Percentiles rank a stretch among this genome's conserved stretches.
Conservation (phyloP, 2,888 invertebrate species). For the Drosophila mayaguana region DNA sequence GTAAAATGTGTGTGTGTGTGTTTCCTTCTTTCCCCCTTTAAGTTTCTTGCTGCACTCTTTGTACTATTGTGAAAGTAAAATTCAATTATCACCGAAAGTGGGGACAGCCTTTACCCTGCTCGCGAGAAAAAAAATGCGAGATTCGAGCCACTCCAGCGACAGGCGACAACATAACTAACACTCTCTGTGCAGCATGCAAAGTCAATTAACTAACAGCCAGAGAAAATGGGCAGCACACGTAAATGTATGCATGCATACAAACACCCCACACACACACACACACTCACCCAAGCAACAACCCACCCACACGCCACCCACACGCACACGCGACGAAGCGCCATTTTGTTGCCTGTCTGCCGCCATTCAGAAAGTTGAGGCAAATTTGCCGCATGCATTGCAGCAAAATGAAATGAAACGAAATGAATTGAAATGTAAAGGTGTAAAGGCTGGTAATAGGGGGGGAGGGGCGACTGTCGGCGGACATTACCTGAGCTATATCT, state of each 20-base stretch:
- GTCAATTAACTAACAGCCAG: constrained; percentile 66
- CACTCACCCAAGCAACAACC: background rate
- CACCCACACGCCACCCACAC: background rate
- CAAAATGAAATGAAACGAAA: constrained; percentile 38
- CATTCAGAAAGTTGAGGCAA: constrained; percentile 57
- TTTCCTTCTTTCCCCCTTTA: background rate
- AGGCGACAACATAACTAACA: constrained; percentile 50
- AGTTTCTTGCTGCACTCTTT: background rate
- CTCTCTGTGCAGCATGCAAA: constrained; percentile 56
- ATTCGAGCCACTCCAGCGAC: constrained; percentile 18
- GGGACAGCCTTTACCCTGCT: constrained; percentile 29
- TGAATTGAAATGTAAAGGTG: constrained; percentile 20
- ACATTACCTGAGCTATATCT: background rate
- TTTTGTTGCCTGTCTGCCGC: constrained; percentile 45
- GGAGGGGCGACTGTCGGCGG: background rate
- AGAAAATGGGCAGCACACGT: constrained; percentile 50
- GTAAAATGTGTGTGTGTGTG: background rate
- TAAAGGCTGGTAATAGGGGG: background rate
- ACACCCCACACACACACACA: background rate
- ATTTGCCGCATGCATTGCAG: constrained; percentile 55
- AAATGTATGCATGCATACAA: constrained; percentile 3
- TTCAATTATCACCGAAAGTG: constrained; percentile 40
- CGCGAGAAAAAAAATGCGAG: background rate
- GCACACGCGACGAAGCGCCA: constrained; percentile 24
- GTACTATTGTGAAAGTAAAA: constrained; percentile 14